Percentiles rank a stretch among this genome's conserved stretches.
These are phyloP conservation scores for Euura lappo DNA, from an alignment of 1,140 invertebrate species.

Conservation along the genomic window DNA sequence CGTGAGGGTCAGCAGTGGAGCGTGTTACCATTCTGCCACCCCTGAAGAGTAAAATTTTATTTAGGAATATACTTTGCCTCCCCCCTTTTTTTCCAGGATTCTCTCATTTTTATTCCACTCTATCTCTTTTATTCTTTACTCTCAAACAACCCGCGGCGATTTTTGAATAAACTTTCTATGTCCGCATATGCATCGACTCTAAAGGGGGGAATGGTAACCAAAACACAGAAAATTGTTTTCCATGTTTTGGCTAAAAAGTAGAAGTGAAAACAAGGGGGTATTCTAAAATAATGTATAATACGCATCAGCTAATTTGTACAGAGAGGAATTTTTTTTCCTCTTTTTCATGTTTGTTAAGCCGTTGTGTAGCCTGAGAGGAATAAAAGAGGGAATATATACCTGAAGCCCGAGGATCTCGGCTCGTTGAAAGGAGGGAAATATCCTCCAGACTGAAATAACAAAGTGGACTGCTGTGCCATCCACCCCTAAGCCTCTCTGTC, in stretches of 20 bases:
- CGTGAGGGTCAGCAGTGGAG: constrained; percentile 50
- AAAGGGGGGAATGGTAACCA: too few relatives aligned
- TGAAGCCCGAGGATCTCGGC: neutral
- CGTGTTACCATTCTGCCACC: constrained; percentile 53
- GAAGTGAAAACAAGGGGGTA: too few relatives aligned
- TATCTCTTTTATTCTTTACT: too few relatives aligned
- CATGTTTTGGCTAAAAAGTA: too few relatives aligned
- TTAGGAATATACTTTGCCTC: constrained; percentile 45
- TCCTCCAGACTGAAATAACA: constrained; percentile 61
- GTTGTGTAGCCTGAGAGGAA: too few relatives aligned
- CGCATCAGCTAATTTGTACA: neutral
- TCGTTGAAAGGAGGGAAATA: constrained; percentile 40
- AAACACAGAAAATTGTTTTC: too few relatives aligned
- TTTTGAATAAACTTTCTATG: too few relatives aligned
- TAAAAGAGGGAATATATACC: neutral
- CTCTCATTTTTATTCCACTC: neutral
- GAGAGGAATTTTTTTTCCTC: too few relatives aligned
- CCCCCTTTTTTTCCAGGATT: constrained; percentile 16
- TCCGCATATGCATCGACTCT: too few relatives aligned
- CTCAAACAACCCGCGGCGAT: neutral
- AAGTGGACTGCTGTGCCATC: constrained; percentile 46
- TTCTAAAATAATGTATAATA: neutral
- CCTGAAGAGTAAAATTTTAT: constrained; percentile 46
- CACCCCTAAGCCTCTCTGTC: constrained; percentile 17
- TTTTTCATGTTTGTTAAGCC: too few relatives aligned